phyloP scores from a whole-genome alignment of 2,888 invertebrate genomes.

The Cryptocephalus primarius region DNA sequence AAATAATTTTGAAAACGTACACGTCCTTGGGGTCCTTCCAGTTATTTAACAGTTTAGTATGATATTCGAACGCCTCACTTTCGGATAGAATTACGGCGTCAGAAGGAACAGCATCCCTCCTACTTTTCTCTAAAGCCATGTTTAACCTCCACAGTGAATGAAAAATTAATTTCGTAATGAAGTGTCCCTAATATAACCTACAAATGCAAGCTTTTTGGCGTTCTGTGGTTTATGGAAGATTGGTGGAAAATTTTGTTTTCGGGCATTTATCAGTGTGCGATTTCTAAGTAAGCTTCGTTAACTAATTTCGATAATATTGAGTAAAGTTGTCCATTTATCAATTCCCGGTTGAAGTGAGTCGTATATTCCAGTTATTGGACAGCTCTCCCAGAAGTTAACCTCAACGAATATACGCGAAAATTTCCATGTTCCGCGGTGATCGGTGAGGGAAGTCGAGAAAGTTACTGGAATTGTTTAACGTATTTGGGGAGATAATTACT shows the following conservation, averaged over 20 bases:
- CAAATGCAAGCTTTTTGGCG: too few relatives aligned
- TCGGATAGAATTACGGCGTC: constrained; percentile 49
- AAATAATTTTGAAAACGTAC: constrained; percentile 36
- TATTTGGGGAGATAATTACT: background rate
- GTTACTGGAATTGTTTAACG: background rate
- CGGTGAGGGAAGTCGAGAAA: background rate
- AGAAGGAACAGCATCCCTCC: constrained; percentile 40
- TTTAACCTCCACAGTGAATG: background rate
- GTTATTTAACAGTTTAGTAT: constrained; percentile 44
- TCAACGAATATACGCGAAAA: background rate
- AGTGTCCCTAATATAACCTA: too few relatives aligned
- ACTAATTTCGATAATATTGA: too few relatives aligned
- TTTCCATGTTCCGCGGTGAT: background rate
- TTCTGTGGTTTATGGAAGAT: too few relatives aligned
- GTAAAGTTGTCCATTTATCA: too few relatives aligned
- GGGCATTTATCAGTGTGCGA: too few relatives aligned
- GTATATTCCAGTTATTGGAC: background rate
- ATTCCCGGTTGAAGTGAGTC: too few relatives aligned
- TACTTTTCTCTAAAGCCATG: constrained; percentile 49
- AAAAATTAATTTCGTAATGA: too few relatives aligned
- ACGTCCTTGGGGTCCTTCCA: constrained; percentile 52
- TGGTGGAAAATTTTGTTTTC: too few relatives aligned
- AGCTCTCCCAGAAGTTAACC: too few relatives aligned
- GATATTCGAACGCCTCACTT: constrained; percentile 48
- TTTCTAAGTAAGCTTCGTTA: too few relatives aligned